A percentile compares a stretch with the other conserved stretches of the same genome.
phyloP scores from a whole-genome alignment of 2,113 vertebrate genomes.

The Scolopax mira region DNA sequence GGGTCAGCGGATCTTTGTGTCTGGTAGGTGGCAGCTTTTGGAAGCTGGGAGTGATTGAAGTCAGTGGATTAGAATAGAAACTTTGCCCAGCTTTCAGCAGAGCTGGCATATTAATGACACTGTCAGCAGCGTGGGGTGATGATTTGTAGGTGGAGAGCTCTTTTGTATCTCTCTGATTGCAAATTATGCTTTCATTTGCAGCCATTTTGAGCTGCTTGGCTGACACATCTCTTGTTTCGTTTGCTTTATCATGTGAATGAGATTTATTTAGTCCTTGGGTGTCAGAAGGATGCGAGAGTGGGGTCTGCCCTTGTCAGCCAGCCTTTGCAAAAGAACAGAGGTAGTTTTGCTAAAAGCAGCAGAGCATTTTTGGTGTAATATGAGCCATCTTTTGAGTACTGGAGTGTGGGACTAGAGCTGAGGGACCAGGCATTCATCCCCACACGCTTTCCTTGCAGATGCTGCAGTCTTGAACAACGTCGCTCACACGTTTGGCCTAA shows the following conservation, averaged over 20 bases:
- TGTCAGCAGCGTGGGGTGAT: slow-evolving; percentile 7
- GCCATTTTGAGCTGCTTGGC: neutral
- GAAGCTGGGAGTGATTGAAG: neutral
- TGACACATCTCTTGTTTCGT: neutral
- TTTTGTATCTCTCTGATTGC: neutral
- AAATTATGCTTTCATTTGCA: slow-evolving; percentile 24
- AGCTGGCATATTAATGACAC: slow-evolving; percentile 10
- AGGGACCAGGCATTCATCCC: neutral
- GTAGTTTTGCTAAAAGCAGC: neutral
- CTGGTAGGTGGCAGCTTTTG: neutral
- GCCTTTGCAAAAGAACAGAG: neutral
- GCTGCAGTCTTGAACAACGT: slow-evolving; percentile 94
- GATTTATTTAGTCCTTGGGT: neutral
- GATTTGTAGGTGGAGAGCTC: slow-evolving; percentile 23
- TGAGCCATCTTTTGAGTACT: neutral
- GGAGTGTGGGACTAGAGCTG: no score
- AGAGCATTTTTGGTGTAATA: neutral
- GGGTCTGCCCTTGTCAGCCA: neutral
- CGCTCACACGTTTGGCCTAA: slow-evolving; percentile 92
- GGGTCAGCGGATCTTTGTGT: neutral
- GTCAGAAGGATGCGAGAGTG: neutral
- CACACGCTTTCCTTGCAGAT: slow-evolving; percentile 75
- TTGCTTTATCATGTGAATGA: neutral
- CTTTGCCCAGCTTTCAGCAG: neutral
- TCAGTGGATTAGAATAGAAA: slow-evolving; percentile 7